Evolutionary conservation across 2,888 invertebrate species (phyloP).

Genomic region (Melitaea athalia): DNA sequence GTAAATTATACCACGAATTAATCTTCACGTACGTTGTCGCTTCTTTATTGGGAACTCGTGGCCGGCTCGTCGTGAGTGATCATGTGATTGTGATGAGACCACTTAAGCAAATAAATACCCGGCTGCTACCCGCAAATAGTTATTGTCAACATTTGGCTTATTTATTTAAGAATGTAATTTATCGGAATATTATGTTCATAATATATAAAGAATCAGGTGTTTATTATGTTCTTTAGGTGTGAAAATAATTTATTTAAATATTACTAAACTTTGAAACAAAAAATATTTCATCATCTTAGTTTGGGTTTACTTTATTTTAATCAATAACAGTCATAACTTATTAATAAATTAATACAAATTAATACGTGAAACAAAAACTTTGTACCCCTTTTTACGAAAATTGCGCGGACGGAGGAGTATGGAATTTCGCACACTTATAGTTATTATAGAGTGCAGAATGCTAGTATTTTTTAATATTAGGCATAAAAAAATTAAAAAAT

Average conservation of each 20-base stretch:
- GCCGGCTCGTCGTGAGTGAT: conserved; percentile 69
- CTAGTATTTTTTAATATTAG: too few species aligned
- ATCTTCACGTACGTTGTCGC: conserved; percentile 38
- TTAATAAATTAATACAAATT: too few species aligned
- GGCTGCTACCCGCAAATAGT: conserved; percentile 55
- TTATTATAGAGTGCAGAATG: too few species aligned
- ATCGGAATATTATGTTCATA: conserved; percentile 3
- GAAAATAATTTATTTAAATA: conserved; percentile 1
- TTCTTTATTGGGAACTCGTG: conserved; percentile 72
- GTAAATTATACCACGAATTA: conserved; percentile 39
- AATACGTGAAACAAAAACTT: too few species aligned
- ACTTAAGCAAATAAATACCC: conserved; percentile 78
- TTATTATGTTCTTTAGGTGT: conserved; percentile 1
- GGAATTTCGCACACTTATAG: too few species aligned
- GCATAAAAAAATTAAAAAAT: too few species aligned
- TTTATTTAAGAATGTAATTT: conserved; percentile 27
- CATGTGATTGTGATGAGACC: conserved; percentile 79
- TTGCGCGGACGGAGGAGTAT: too few species aligned
- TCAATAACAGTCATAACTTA: too few species aligned
- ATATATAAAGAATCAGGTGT: background rate
- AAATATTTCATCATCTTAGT: too few species aligned
- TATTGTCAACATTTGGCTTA: conserved; percentile 58
- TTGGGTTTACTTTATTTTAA: too few species aligned
- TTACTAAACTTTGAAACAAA: background rate
- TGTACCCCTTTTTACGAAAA: too few species aligned